Conservation (phyloP, 2,113 vertebrate species). For the Cyanoliseus patagonus region DNA sequence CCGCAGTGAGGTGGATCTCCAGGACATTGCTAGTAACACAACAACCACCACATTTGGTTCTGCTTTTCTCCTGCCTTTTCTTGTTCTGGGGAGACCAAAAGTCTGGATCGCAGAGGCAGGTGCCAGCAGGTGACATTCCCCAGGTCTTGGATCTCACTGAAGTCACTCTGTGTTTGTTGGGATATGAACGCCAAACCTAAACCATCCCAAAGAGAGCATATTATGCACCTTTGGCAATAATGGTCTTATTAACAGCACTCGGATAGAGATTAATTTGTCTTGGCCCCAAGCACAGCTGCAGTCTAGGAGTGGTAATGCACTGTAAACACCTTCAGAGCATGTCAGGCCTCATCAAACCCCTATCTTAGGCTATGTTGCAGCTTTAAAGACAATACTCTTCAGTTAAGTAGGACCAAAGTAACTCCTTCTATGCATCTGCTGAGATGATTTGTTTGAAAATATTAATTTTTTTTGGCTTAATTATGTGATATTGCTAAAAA, state of each 20-base stretch:
- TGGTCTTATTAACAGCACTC: neutral
- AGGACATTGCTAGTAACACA: neutral
- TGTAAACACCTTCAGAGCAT: neutral
- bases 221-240: neutral
- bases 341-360: neutral
- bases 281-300: neutral
- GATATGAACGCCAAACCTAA: neutral
- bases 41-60: neutral
- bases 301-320: neutral
- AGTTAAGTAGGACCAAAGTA: neutral
- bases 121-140: neutral
- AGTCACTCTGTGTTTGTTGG: neutral
- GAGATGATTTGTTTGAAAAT: slow-evolving; percentile 1
- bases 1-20: neutral
- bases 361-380: neutral
- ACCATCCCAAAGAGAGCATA: neutral
- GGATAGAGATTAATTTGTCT: neutral
- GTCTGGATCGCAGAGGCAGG: accelerated
- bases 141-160: neutral
- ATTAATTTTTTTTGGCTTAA: slow-evolving; percentile 54
- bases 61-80: neutral
- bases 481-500: slow-evolving; percentile 50
- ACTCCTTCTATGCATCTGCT: neutral
- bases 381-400: neutral
- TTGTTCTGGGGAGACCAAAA: neutral